Conservation (phyloP, 2,113 vertebrate species). For the Peromyscus leucopus region DNA sequence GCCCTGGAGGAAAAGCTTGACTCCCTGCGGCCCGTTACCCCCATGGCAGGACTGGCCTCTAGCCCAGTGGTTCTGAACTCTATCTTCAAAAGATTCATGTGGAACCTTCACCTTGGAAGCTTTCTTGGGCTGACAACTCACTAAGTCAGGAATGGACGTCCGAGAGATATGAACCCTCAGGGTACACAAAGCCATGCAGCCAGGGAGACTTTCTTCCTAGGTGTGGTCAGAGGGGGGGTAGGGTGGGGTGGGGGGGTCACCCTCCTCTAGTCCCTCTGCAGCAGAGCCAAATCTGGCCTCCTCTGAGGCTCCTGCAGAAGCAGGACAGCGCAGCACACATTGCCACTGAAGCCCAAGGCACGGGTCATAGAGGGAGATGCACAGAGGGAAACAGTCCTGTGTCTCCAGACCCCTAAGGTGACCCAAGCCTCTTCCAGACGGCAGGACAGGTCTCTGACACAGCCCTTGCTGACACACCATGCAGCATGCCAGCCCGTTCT, state of each 20-base stretch:
- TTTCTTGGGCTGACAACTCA: background rate
- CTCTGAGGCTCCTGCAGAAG: background rate
- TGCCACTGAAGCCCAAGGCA: background rate
- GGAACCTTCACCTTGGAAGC: background rate
- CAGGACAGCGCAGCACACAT: too few relatives aligned
- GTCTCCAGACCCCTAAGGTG: background rate
- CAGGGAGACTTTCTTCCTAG: background rate
- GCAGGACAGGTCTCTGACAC: background rate
- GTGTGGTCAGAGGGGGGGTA: too few relatives aligned
- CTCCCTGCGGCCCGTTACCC: background rate
- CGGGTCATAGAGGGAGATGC: background rate
- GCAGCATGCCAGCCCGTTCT: fast-evolving
- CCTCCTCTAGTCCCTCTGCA: background rate
- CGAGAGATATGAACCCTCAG: background rate
- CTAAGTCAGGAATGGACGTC: background rate
- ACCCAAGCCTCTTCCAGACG: background rate
- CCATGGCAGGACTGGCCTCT: background rate
- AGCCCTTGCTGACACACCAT: background rate
- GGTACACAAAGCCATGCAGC: background rate
- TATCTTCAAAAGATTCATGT: background rate
- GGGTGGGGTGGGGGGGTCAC: too few relatives aligned
- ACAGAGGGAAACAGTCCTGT: background rate
- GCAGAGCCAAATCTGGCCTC: background rate
- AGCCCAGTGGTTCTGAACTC: background rate
- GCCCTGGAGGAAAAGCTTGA: too few relatives aligned